Evolutionary conservation across 2,113 vertebrate genomes (phyloP).

Genomic region (Nesoenas mayeri): DNA sequence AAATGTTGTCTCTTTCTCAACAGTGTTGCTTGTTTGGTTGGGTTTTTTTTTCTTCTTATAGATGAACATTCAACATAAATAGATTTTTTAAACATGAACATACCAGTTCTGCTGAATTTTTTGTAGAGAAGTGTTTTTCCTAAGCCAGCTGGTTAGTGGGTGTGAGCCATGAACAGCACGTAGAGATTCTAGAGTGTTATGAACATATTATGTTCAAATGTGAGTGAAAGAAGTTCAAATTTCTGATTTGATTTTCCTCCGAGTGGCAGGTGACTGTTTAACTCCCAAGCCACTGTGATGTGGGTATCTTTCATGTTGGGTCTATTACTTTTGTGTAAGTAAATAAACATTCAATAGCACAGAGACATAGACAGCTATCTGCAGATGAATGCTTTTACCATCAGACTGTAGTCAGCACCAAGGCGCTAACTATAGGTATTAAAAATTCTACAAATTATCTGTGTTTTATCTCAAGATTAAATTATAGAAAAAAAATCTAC

Average conservation of each 20-base stretch:
- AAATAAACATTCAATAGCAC: not conserved
- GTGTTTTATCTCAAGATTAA: not conserved
- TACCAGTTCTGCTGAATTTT: not conserved
- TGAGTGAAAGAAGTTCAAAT: not conserved
- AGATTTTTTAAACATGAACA: not conserved
- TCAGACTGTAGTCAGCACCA: not conserved
- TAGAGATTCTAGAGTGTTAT: not conserved
- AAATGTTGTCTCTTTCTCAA: not conserved
- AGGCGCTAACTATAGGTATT: not conserved
- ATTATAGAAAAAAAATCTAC: not conserved
- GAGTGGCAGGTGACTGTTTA: not conserved
- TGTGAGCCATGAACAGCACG: not conserved
- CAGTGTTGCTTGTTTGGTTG: not conserved
- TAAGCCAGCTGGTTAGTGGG: conserved; percentile 55
- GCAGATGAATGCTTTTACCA: not conserved
- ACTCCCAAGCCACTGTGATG: not conserved
- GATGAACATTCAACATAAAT: not conserved
- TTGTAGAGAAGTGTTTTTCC: not conserved
- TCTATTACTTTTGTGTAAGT: not conserved
- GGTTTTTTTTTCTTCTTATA: not conserved
- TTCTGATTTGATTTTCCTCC: not conserved
- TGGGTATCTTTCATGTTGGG: not conserved
- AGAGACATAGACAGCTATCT: not conserved
- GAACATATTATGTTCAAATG: not conserved
- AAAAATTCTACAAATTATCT: not conserved